A percentile compares a stretch with the other conserved stretches of the same genome.
Conservation (phyloP, 2,888 invertebrate species). For the Netelia inedita region DNA sequence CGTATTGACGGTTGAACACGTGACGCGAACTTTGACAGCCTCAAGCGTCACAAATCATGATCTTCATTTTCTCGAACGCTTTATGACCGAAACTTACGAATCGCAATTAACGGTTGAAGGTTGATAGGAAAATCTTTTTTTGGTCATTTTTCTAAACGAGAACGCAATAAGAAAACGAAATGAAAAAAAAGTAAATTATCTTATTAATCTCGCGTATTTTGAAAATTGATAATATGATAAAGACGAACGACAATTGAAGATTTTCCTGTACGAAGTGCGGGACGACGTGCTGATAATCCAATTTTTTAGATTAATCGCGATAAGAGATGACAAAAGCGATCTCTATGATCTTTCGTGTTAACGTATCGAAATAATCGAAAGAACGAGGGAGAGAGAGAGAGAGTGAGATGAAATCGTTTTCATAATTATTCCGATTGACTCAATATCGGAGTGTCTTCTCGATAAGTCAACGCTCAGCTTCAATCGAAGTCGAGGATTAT, state of each 20-base stretch:
- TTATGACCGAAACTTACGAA: neutral
- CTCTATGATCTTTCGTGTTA: neutral
- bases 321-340: neutral
- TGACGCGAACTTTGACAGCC: neutral
- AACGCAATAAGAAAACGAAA: neutral
- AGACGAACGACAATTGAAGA: neutral
- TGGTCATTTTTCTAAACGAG: neutral
- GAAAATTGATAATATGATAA: neutral
- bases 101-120: neutral
- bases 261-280: neutral
- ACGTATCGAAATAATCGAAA: neutral
- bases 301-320: neutral
- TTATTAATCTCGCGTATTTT: neutral
- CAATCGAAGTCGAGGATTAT: constrained; percentile 53
- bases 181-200: neutral
- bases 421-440: neutral
- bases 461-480: constrained; percentile 41
- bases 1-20: neutral
- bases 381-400: neutral
- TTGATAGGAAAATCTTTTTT: neutral
- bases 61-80: neutral
- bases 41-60: constrained; percentile 5
- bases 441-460: neutral
- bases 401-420: neutral
- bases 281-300: neutral